phyloP scores from a whole-genome alignment of 2,797 vertebrate species.

The Distichodus sexfasciatus region DNA sequence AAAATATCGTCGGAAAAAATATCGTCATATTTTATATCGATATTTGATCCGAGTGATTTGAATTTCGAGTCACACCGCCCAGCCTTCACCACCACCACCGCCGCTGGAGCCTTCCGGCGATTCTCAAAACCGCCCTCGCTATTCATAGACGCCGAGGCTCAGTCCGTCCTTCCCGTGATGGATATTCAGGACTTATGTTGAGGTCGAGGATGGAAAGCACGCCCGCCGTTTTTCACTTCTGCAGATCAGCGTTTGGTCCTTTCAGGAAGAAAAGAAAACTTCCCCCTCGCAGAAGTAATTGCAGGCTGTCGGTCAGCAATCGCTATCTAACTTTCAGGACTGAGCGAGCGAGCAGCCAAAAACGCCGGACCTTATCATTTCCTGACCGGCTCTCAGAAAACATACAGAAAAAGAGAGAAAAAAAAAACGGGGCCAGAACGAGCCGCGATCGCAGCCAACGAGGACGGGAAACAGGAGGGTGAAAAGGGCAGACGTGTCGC shows the following conservation, averaged over 20 bases:
- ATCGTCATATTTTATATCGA: no score
- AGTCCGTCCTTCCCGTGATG: background rate
- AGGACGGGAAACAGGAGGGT: conserved; percentile 31
- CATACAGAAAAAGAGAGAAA: conserved; percentile 12
- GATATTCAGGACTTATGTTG: conserved; percentile 23
- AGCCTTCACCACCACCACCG: no score
- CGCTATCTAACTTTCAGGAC: conserved; percentile 16
- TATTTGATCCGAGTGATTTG: no score
- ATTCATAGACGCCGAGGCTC: conserved; percentile 26
- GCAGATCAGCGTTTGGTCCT: conserved; percentile 27
- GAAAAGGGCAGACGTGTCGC: conserved; percentile 52
- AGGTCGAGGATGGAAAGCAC: conserved; percentile 36
- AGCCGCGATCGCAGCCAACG: conserved; percentile 40
- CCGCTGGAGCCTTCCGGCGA: background rate
- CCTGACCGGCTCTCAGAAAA: background rate
- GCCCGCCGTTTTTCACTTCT: conserved; percentile 2
- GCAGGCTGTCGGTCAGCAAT: conserved; percentile 37
- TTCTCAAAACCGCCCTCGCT: background rate
- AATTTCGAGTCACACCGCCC: no score
- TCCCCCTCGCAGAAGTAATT: conserved; percentile 38
- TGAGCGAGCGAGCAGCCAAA: conserved; percentile 14
- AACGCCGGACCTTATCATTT: conserved; percentile 21
- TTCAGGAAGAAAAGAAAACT: no score
- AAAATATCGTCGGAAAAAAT: no score
- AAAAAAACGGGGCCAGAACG: no score